Evolutionary conservation across 2,888 invertebrate genomes (phyloP), one percentile per base, ranked within the genome.

Genomic region (Acleris holmiana): DNA sequence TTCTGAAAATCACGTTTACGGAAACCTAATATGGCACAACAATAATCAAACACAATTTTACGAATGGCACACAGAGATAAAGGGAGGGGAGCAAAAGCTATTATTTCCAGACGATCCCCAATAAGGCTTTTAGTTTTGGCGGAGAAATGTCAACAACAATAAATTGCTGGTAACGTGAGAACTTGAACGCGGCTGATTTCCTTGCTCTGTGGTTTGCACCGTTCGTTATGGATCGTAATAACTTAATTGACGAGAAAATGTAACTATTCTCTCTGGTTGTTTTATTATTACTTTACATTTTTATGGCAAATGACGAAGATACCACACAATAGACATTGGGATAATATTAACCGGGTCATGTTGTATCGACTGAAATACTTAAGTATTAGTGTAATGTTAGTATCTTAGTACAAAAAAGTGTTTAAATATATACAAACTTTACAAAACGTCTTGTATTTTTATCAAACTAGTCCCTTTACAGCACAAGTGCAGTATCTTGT

Each of bases 101-200:
- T 75, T 73, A 70, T 71, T 76, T 69, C 71, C 69, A 73, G 71
- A 66, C 66, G 64, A 69, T 68, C 69, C 67, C 68, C 73, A 72
- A 72, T 71, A 71, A 70, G 70, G 74, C 73, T 71, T 74, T 73
- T 72, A 73, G 72, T 68, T 72, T 69, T 64, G 67, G 66, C 51
- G 65, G 63, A 67, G 70, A 60, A 60, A 73, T 72, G 76, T 76
- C 76, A 76, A 76, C 74, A 76, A 57, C 71, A 72, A 74, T 78
- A 78, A 74, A 76, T 76, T 73, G 69, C 67, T 63, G 69, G 73
- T 75, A 76, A 78, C 73, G 75, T 67, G 72, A 73, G 72, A 77
- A 74, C 69, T 75, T 74, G 62, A 69, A 73, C 71, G 74, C 69
- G 68, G 63, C 68, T 71, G 68, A 67, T 72, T 71, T 68, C 68